Conservation (phyloP, 2,113 vertebrate genomes). For the Columba janthina region DNA sequence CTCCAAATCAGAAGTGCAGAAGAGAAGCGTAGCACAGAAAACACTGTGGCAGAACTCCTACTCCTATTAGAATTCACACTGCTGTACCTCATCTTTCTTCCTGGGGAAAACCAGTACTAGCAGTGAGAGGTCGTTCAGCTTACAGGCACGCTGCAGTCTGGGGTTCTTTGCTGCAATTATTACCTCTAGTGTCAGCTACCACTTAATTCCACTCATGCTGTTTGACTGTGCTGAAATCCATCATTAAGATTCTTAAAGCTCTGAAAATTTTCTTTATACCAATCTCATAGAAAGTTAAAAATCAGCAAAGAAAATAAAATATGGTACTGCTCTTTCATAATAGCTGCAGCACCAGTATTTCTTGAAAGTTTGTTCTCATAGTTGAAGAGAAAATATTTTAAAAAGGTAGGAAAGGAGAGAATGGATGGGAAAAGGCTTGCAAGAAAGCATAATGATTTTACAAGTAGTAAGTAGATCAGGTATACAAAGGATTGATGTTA, state of each 20-base stretch:
- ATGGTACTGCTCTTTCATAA: neutral
- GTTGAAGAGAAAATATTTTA: neutral
- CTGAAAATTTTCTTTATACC: neutral
- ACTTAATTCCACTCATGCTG: neutral
- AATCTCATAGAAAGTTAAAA: neutral
- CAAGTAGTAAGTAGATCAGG: neutral
- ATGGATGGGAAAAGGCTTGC: neutral
- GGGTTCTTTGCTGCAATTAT: neutral
- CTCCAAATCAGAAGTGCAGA: neutral
- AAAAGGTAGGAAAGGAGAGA: neutral
- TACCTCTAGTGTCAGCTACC: neutral
- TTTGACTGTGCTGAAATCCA: neutral
- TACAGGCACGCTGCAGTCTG: neutral
- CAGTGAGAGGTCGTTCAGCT: accelerated
- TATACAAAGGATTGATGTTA: neutral
- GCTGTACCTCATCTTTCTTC: neutral
- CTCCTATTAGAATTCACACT: neutral
- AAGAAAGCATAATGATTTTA: neutral
- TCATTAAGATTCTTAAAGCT: neutral
- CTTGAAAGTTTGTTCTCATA: neutral
- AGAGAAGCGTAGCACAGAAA: neutral
- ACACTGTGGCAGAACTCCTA: neutral
- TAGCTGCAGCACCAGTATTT: neutral
- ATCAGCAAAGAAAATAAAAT: neutral
- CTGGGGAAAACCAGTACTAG: neutral